Conservation (phyloP, 2,113 vertebrate species). For the Emydura subglobosa region DNA sequence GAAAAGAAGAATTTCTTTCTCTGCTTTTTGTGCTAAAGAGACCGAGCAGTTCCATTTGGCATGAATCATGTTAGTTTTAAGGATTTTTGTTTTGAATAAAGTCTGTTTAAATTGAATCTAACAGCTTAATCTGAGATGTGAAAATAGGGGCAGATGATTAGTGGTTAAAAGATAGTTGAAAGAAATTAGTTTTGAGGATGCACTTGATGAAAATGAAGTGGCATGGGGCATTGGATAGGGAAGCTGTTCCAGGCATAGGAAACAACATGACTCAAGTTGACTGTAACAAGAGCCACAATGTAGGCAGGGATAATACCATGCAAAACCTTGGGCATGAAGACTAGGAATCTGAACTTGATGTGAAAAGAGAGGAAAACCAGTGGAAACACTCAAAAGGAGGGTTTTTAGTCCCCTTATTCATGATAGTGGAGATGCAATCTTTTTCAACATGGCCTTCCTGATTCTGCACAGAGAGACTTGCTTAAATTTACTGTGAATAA, state of each 20-base stretch:
- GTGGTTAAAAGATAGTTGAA: neutral
- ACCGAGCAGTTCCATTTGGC: neutral
- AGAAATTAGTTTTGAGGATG: neutral
- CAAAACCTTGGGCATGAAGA: neutral
- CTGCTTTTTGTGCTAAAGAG: neutral
- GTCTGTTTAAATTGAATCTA: neutral
- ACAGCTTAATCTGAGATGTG: no score
- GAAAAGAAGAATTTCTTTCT: neutral
- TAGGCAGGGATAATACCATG: neutral
- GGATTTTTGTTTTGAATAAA: neutral
- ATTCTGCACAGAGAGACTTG: neutral
- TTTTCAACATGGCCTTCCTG: neutral
- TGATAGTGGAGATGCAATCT: neutral
- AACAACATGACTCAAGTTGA: neutral
- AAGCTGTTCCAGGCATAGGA: neutral
- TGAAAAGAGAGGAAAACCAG: neutral
- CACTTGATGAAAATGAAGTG: neutral
- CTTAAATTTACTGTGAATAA: neutral
- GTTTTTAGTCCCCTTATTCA: neutral
- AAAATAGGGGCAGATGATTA: neutral
- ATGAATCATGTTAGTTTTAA: neutral
- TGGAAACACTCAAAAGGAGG: neutral
- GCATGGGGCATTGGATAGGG: rapidly evolving
- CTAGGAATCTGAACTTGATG: neutral
- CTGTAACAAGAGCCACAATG: neutral